Base-by-base conservation (phyloP, 92 coral and sea anemone genomes). In the Pocillopora grandis region DNA sequence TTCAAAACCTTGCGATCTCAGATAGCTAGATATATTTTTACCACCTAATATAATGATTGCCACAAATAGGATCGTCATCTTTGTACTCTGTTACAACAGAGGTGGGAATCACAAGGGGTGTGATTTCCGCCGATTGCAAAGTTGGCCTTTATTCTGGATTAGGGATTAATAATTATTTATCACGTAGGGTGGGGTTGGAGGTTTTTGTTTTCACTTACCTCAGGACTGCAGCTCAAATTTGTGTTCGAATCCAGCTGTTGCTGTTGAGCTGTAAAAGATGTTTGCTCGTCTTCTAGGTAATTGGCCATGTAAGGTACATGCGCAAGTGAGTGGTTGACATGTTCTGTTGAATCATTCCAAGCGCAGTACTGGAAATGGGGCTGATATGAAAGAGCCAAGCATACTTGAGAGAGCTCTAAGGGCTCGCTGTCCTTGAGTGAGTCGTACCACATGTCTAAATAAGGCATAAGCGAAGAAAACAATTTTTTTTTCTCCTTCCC, bases 371-470 rank as follows among this genome's bases (percentile, higher is more conserved):
- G 76, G 69, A 68, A 27, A 13, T 48, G 76, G 56, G 84, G 84
- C 75, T 70, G 75, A 74, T 62, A 74, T 20, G 86, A 42, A 72
- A 61, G 11, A 71, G 78, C 13, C 2, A 20, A 74, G 57, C 60
- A 21, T 9, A n/a, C 79, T 83, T 83, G 86, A 18, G 80, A 62
- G 9, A 83, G 86, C 61, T 81, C 60, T 20, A 35, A 59, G 60
- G 77, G 70, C 48, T 59, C 77, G 42, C 67, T 31, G 76, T 71
- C 74, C 10, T 27, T 57, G 57, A 81, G 36, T 17, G 85, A 81
- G 55, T 81, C 85, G 48, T 60, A 36, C 85, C 85, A 81, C 85
- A 81, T 81, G 62, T 13, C 85, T 81, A 33, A 31, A 59, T 70
- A 21, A 70, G 37, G 33, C 18, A 16, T 17, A 10, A 35, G 57